Conservation (phyloP, 2,113 vertebrate species). For the Psettodes erumei region DNA sequence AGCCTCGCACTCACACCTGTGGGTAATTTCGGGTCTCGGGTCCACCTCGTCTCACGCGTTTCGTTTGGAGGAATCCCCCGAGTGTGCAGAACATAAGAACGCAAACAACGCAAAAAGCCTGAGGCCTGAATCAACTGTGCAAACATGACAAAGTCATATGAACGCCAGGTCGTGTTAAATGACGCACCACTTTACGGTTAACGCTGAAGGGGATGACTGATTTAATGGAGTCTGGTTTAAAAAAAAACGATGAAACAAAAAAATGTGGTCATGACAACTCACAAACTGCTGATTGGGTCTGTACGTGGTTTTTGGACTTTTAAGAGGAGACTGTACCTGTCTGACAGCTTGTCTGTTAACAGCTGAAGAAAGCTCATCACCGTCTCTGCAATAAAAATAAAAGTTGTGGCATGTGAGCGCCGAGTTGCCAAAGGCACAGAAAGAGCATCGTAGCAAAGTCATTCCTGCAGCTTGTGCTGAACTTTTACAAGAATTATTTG, state of each 20-base stretch:
- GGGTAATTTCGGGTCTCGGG: conserved; percentile 18
- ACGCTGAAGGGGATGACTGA: neutral
- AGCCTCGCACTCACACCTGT: conserved; percentile 47
- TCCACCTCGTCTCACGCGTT: conserved; percentile 28
- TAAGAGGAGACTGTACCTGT: conserved; percentile 82
- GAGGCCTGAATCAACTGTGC: neutral
- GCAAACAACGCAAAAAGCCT: neutral
- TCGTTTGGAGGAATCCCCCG: neutral
- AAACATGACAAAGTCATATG: neutral
- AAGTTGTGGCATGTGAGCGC: neutral
- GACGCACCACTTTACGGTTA: neutral
- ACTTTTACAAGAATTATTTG: neutral
- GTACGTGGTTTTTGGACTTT: neutral
- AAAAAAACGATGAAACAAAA: neutral
- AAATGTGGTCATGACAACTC: neutral
- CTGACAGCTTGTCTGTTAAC: conserved; percentile 90
- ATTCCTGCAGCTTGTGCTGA: neutral
- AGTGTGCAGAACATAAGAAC: neutral
- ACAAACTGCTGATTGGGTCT: neutral
- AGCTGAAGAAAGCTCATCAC: conserved; percentile 93
- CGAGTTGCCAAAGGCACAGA: neutral
- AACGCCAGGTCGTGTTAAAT: neutral
- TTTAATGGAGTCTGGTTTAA: neutral
- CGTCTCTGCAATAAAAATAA: conserved; percentile 83
- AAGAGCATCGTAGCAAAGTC: neutral